Base-by-base conservation (phyloP, 2,888 invertebrate genomes). In the Drosophila buzzatii region DNA sequence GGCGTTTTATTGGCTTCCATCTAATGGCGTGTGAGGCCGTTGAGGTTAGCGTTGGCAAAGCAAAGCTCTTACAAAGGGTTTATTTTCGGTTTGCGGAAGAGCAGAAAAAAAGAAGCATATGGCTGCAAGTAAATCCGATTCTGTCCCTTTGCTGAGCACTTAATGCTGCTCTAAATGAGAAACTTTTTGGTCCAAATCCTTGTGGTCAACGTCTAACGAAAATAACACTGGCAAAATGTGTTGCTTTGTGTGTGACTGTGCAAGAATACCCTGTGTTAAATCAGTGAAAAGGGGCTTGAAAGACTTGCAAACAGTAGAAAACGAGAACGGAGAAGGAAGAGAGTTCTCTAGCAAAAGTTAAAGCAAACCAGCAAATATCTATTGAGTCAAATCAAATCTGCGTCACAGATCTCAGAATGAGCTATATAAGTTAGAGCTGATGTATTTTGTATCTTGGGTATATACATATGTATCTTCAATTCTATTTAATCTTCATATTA, bases 61-160 rank as follows among this genome's bases (percentile, higher is more conserved):
- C 45, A 23, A 45, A 53, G 64, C 71, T 59, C 41, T 16, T 33
- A 7, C 33, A 76, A 80, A 67, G 62, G 75, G 57, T 44, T 71
- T 70, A 41, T 51, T 35, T 20, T 60, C 23, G 18, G 41, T 52
- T 45, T 27, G 51, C 7, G 33, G 23, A 27, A 20, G n/a, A 41
- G 33, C 57, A 52, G 1, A 16, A 47, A 27, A 5, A 18, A 31
- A n/a, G 27, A 39, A 27, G 0, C 12, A 18, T 16, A 27, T 37
- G 6, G 23, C 56, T 44, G 35, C 49, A 37, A 52, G 44, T 35
- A 71, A 67, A 76, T 60, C 80, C 71, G 57, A 39, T 20, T 39
- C 65, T 90, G 90, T 90, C 90, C 84, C 58, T 59, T 58, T 41
- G 72, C 65, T 86, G 76, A 86, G 86, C 85, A 85, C 67, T 90